Base-by-base conservation (phyloP, 2,888 invertebrate species). In the Lacanobia oleracea region DNA sequence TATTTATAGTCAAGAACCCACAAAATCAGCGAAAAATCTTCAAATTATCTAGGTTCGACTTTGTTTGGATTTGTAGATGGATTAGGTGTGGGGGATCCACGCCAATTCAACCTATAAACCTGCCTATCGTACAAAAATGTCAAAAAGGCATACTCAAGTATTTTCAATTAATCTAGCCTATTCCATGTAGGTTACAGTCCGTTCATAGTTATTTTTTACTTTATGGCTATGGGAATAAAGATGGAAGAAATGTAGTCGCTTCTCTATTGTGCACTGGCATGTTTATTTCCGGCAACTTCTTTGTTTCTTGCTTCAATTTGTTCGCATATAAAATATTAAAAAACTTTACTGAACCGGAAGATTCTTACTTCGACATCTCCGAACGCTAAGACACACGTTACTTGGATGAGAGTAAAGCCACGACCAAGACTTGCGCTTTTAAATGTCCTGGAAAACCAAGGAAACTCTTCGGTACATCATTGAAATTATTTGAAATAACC, bases 291-390 rank as follows among this genome's bases (percentile, higher is more conserved):
- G 21, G 21, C 21, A 33, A 59, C 23, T 57, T 69, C 27, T 62
- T 40, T 51, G 40, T 61, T 63, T 64, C n/a, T 72, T 45, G 45
- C 62, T 76, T 68, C 72, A 68, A 72, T 79, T 76, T 76, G 57
- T 75, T 72, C 57, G 57, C 23, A 21, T 67, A 78, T 56, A 75
- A 79, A 81, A 72, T 81, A 69, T 82, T 70, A 62, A 51, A 60
- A 72, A 82, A 74, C 21, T 72, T 82, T 67, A 74, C 45, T 65
- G 60, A 57, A 70, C 71, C 53, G 72, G 66, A 60, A 79, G 67
- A 68, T 68, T 72, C 50, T 53, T 72, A 43, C 61, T 54, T 64
- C 67, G 48, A 61, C 57, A 68, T 68, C 51, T 57, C n/a, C 45
- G 43, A 62, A 72, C 65, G 45, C 57, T 61, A 64, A 72, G 66